Evolutionary conservation across 2,888 invertebrate species (phyloP), one percentile per base, ranked within the genome.

Genomic region (Eubasilissa splendida): DNA sequence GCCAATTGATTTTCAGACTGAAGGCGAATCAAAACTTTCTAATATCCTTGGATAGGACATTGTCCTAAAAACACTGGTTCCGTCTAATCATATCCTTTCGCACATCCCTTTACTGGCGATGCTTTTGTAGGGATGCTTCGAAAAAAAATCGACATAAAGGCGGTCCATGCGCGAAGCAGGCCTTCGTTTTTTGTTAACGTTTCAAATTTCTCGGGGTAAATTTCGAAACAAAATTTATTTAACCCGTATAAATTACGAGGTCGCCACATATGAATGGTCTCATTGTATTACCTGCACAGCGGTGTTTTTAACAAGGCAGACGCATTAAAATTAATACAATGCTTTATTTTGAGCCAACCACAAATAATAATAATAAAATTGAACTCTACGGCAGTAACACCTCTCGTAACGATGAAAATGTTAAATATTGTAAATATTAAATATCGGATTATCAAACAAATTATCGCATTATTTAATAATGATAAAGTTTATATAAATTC

Each of bases 231-330:
- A 85, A 85, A 86, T 85, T 85, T 87, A 68, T 68, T 68, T 87
- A 87, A 86, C 85, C 86, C 86, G 86, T 87, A 87, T 86, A 87
- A 88, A 88, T 88, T 87, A 87, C 86, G 85, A 42, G 42, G 74
- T 84, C 83, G 84, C 87, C 77, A 86, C 87, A 87, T 88, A 10
- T 70, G 68, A 53, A 70, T n/a, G 22, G 31, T 31, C 42, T 63
- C 63, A 31, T 33, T 33, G n/a, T 42, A 63, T 33, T 31, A 63
- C 42, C n/a, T 4, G 63, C 12, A 42, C 22, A 22, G 22, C 14
- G 31, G 63, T 22, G 33, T 31, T 33, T 31, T 63, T 63, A 63
- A 31, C 33, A 10, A 12, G 9, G 63, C 63, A 63, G 63, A 63
- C 11, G 63, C 31, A 33, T 63, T 42, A 42, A 42, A 42, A 7